These are phyloP conservation scores for Eumaeus atala DNA, from an alignment of 1,140 invertebrate genomes.

Conservation along the genomic window DNA sequence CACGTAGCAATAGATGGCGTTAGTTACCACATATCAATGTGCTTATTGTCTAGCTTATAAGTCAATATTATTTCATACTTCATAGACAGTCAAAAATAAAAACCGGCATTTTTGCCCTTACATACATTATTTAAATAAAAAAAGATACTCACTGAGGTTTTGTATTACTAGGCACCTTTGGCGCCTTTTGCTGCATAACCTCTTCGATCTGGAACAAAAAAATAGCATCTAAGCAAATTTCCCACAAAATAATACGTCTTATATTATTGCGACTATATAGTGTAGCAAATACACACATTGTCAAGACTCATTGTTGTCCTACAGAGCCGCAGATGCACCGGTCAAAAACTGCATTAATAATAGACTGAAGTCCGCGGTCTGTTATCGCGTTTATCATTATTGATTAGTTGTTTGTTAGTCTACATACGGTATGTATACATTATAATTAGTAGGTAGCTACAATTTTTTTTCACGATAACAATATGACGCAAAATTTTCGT, in stretches of 20 bases:
- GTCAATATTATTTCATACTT: not conserved
- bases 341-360: constrained; percentile 29
- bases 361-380: constrained; percentile 19
- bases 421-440: constrained; percentile 50
- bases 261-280: constrained; percentile 13
- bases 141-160: constrained; percentile 49
- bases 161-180: constrained; percentile 53
- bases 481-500: not conserved
- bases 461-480: constrained; percentile 2
- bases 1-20: constrained; percentile 42
- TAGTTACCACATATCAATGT: constrained; percentile 16
- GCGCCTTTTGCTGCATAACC: constrained; percentile 70
- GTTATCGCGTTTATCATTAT: constrained; percentile 40
- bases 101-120: not conserved
- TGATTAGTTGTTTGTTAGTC: constrained; percentile 34
- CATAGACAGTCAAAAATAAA: too few relatives aligned
- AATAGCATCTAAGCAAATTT: not conserved
- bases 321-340: constrained; percentile 18
- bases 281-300: constrained; percentile 11
- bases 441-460: constrained; percentile 1
- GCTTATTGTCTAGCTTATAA: not conserved
- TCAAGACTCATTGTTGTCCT: constrained; percentile 11
- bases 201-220: constrained; percentile 60
- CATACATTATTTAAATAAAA: not conserved
- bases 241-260: constrained; percentile 12